These are phyloP conservation scores for Nematolebias whitei DNA, from an alignment of 2,113 vertebrate genomes.

Conservation along the genomic window DNA sequence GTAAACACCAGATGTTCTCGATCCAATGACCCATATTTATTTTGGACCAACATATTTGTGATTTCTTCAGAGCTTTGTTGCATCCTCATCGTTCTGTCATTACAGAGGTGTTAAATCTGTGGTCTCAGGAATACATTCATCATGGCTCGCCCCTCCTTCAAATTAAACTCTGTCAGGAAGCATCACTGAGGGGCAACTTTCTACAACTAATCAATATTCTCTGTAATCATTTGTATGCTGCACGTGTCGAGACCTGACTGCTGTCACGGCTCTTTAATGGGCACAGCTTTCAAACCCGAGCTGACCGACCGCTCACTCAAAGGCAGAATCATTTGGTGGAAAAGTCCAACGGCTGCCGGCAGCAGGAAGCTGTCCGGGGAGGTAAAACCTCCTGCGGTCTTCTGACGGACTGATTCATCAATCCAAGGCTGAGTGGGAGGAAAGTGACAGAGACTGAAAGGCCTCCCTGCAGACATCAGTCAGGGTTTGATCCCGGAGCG, in stretches of 20 bases:
- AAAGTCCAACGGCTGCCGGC: conserved; percentile 1
- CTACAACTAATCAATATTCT: conserved; percentile 49
- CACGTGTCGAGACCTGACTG: conserved; percentile 23
- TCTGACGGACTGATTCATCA: conserved; percentile 49
- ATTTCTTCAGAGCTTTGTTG: no score
- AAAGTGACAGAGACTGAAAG: conserved; percentile 59
- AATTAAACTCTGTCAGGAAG: conserved; percentile 37
- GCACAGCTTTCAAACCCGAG: conserved; percentile 39
- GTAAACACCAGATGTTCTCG: no score
- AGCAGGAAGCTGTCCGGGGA: background rate
- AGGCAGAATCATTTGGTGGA: conserved; percentile 30
- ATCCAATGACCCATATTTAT: no score
- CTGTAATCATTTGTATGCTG: conserved; percentile 33
- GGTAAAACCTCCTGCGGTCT: conserved; percentile 28
- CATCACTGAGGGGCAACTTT: conserved; percentile 31
- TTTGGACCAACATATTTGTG: no score
- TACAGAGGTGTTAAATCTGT: no score
- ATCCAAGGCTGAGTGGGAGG: conserved; percentile 49
- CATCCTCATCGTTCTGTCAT: no score
- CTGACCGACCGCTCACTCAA: conserved; percentile 25
- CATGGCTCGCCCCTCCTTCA: conserved; percentile 3
- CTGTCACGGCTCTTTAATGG: conserved; percentile 47
- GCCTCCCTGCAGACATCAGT: no score
- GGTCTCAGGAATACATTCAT: conserved; percentile 15
- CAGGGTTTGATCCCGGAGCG: conserved; percentile 2